Conservation (phyloP, 2,888 invertebrate genomes). For the Phaonia tiefii region DNA sequence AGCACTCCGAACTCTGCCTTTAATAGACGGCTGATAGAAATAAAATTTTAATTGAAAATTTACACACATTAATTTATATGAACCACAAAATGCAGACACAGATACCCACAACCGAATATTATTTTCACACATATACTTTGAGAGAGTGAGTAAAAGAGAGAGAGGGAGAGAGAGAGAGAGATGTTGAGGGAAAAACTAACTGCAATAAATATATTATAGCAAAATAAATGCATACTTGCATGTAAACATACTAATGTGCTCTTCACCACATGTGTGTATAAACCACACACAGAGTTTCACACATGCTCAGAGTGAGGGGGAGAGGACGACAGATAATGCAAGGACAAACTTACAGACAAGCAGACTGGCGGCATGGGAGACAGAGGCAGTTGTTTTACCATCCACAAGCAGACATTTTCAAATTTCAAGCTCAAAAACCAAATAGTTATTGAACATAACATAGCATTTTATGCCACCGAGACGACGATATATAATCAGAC, state of each 20-base stretch:
- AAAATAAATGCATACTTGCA: background rate
- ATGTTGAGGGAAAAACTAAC: constrained; percentile 26
- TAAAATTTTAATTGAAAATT: constrained; percentile 45
- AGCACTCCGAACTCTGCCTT: no score
- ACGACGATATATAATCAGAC: no score
- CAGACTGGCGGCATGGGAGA: background rate
- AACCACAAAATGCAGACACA: constrained; percentile 25
- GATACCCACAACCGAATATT: constrained; percentile 8
- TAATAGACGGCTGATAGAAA: background rate
- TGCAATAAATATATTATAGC: constrained; percentile 38
- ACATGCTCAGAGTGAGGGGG: background rate
- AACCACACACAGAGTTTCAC: background rate
- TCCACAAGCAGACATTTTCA: background rate
- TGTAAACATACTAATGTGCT: background rate
- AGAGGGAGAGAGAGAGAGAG: no score
- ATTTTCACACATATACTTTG: constrained; percentile 7
- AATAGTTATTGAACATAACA: constrained; percentile 32
- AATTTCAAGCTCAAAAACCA: constrained; percentile 35
- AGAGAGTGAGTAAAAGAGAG: background rate
- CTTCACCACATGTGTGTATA: constrained; percentile 1
- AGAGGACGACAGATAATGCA: no score
- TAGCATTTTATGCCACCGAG: constrained; percentile 30
- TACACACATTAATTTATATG: constrained; percentile 48
- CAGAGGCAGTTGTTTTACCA: background rate
- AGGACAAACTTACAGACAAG: no score